Evolutionary conservation across 2,888 invertebrate species (phyloP).

Genomic region (Acleris emargana): DNA sequence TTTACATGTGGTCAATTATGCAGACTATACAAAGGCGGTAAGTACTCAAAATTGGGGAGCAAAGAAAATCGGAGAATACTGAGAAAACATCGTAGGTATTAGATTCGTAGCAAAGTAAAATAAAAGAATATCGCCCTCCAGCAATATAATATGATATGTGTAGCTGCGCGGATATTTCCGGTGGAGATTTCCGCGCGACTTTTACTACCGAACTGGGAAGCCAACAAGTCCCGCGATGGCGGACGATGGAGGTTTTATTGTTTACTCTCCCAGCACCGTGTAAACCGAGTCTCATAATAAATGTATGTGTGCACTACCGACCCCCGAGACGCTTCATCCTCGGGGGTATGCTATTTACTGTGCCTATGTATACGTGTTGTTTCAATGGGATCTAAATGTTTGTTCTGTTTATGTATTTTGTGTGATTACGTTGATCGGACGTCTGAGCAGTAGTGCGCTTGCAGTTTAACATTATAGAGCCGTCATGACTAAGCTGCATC

Average conservation of each 20-base stretch:
- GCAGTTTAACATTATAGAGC: not conserved
- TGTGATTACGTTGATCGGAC: slow-evolving; percentile 11
- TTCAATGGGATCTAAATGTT: slow-evolving; percentile 27
- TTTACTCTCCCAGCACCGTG: slow-evolving; percentile 31
- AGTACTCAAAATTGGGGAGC: too few species aligned
- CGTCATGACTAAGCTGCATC: not conserved
- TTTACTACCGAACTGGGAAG: slow-evolving; percentile 28
- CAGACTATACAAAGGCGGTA: too few species aligned
- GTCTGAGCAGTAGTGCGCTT: not conserved
- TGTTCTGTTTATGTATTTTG: slow-evolving; percentile 22
- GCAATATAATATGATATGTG: slow-evolving; percentile 14
- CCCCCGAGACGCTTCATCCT: slow-evolving; percentile 22
- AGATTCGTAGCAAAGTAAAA: not conserved
- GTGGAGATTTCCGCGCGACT: slow-evolving; percentile 18
- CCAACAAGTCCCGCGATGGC: slow-evolving; percentile 33
- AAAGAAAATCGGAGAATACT: too few species aligned
- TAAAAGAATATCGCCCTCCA: slow-evolving; percentile 11
- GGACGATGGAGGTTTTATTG: slow-evolving; percentile 33
- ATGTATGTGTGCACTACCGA: slow-evolving; percentile 30
- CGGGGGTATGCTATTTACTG: slow-evolving; percentile 26
- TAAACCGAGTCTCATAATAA: slow-evolving; percentile 34
- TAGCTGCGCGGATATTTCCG: not conserved
- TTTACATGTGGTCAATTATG: too few species aligned
- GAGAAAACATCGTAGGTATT: not conserved
- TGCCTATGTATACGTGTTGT: slow-evolving; percentile 16